These are phyloP conservation scores for Callosobruchus maculatus DNA, from an alignment of 2,888 invertebrate species.

Conservation along the genomic window DNA sequence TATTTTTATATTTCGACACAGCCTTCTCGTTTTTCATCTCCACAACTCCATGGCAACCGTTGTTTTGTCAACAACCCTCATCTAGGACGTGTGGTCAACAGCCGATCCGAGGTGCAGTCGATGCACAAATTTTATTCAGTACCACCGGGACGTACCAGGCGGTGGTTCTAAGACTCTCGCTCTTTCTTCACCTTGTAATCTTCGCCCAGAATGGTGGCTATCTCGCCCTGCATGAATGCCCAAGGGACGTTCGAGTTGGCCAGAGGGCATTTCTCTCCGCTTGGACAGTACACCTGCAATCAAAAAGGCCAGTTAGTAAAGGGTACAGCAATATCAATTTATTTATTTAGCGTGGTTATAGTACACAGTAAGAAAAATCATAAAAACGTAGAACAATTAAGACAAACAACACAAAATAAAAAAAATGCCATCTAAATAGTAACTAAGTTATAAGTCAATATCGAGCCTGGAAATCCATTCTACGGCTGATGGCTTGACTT, in stretches of 20 bases:
- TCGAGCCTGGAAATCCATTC: too few species aligned
- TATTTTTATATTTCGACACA: constrained; percentile 40
- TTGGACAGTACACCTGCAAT: constrained; percentile 95
- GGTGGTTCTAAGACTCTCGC: constrained; percentile 70
- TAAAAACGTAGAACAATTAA: too few species aligned
- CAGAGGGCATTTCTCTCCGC: constrained; percentile 97
- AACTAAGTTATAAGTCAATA: too few species aligned
- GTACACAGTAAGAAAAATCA: too few species aligned
- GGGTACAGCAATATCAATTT: too few species aligned
- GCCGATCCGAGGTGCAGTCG: not conserved
- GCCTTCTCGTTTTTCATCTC: constrained; percentile 39
- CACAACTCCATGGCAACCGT: not conserved
- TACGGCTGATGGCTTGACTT: too few species aligned
- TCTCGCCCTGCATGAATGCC: constrained; percentile 99
- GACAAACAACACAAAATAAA: too few species aligned
- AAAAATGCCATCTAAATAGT: too few species aligned
- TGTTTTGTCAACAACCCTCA: not conserved
- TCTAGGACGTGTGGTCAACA: not conserved
- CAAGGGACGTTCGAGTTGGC: constrained; percentile 97
- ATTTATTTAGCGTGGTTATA: too few species aligned
- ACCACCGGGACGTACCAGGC: constrained; percentile 40
- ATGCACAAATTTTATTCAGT: constrained; percentile 22
- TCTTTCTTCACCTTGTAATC: constrained; percentile 91
- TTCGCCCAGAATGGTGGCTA: constrained; percentile 94
- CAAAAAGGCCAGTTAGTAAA: constrained; percentile 16